Evolutionary conservation across 37 sponge, comb jelly and placozoan genomes (phyloP), one percentile per base, ranked within the genome.

Genomic region (Agelas oroides): DNA sequence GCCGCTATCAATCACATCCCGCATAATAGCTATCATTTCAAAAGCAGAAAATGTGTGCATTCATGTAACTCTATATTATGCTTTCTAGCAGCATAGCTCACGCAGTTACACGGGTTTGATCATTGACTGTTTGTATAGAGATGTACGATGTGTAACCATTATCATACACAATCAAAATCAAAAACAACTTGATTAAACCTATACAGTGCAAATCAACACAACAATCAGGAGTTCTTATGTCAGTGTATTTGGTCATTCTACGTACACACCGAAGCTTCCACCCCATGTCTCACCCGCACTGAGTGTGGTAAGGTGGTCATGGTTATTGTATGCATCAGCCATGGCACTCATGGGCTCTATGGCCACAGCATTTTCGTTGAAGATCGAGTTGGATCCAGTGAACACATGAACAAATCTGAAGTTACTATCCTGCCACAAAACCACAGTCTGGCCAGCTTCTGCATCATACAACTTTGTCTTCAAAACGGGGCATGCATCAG

Each of bases 321-420:
- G 86, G 40, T 94, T 94, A 52, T 94, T 94, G 84, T 76, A 94
- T n/a, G 76, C 80, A 68, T 94, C 94, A 3, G 91, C 84, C 91
- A 86, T 86, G 16, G 79, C 94, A 35, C 90, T 81, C 94, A 94
- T 94, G 59, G 94, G 94, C 58, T 90, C 94, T 5, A 94, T 78
- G 39, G 90, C 94, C 30, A 94, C 66, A 12, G 86, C 86, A 20
- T 86, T 61, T 62, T 84, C 90, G 38, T 70, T 71, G 34, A 80
- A 69, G 18, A 12, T 15, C 21, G 63, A 3, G 17, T 37, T 53
- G 2, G 78, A 66, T 13, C 94, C 94, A 28, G 94, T 94, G 63
- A 80, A 94, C 0, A 90, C 69, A 5, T 94, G 94, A 40, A 94
- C 80, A 60, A 90, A 86, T 5, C 70, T 61, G 55, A 94, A 90